Evolutionary conservation across 2,888 invertebrate genomes (phyloP).

Genomic region (Phymatocera aterrima): DNA sequence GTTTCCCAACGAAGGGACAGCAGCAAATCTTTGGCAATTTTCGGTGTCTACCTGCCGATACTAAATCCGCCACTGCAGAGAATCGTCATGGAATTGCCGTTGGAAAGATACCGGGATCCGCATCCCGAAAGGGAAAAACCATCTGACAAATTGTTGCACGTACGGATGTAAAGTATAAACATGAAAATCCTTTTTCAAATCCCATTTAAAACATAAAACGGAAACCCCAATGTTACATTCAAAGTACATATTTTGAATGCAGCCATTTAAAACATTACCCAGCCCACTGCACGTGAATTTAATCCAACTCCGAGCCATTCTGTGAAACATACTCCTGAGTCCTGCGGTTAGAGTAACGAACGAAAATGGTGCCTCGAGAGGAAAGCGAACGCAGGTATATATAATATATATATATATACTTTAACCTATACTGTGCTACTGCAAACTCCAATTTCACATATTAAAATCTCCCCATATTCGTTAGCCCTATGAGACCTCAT

Average conservation of each 20-base stretch:
- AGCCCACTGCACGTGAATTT: not conserved
- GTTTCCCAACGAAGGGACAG: not conserved
- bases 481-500: not conserved
- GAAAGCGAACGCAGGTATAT: too few species aligned
- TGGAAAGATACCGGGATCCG: not conserved
- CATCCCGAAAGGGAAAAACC: not conserved
- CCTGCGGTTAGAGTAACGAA: constrained; percentile 15
- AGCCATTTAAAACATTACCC: not conserved
- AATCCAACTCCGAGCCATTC: not conserved
- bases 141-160: not conserved
- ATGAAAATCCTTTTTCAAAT: not conserved
- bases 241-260: not conserved
- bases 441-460: not conserved
- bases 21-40: not conserved
- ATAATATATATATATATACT: too few species aligned
- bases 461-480: not conserved
- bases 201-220: not conserved
- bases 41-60: not conserved
- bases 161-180: not conserved
- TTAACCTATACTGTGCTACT: not conserved
- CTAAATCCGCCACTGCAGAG: not conserved
- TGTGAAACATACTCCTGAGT: not conserved
- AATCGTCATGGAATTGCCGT: not conserved
- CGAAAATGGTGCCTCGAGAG: not conserved
- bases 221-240: not conserved